Percentiles rank a stretch among this genome's conserved stretches.
phyloP scores from a whole-genome alignment of 2,797 vertebrate genomes.

The Valencia hispanica region DNA sequence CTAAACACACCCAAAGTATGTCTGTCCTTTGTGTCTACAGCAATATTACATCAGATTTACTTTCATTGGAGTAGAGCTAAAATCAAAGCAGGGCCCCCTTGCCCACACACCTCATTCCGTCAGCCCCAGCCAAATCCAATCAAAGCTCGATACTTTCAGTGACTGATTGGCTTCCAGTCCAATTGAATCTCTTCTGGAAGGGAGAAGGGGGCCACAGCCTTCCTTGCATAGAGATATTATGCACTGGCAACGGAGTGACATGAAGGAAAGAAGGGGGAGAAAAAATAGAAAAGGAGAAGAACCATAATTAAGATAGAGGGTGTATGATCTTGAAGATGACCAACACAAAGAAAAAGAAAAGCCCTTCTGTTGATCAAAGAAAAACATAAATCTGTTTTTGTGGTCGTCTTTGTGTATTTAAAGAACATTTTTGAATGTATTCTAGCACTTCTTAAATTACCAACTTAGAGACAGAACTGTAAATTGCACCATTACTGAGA shows the following conservation, averaged over 20 bases:
- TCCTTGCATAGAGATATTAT: slow-evolving; percentile 67
- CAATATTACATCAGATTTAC: slow-evolving; percentile 73
- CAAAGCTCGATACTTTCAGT: slow-evolving; percentile 71
- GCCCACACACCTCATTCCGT: slow-evolving; percentile 45
- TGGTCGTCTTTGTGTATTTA: too few relatives aligned
- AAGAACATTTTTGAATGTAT: too few relatives aligned
- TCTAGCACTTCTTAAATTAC: too few relatives aligned
- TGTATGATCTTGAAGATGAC: slow-evolving; percentile 36
- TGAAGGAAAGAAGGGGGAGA: slow-evolving; percentile 2
- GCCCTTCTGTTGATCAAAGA: slow-evolving; percentile 10
- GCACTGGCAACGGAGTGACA: slow-evolving; percentile 51
- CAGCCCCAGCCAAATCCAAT: slow-evolving; percentile 75
- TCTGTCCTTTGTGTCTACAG: slow-evolving; percentile 57
- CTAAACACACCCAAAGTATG: slow-evolving; percentile 7
- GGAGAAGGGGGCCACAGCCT: slow-evolving; percentile 15
- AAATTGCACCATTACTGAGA: too few relatives aligned
- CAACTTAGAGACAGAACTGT: too few relatives aligned
- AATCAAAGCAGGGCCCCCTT: slow-evolving; percentile 52
- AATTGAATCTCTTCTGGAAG: slow-evolving; percentile 70
- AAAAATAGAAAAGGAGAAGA: slow-evolving; percentile 44
- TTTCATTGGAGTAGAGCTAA: slow-evolving; percentile 74
- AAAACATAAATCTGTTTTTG: too few relatives aligned
- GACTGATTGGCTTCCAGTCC: slow-evolving; percentile 79
- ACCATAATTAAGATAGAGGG: slow-evolving; percentile 59
- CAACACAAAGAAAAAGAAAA: slow-evolving; percentile 10